Evolutionary conservation across 2,113 vertebrate genomes (phyloP).

Genomic region (Carettochelys insculpta): DNA sequence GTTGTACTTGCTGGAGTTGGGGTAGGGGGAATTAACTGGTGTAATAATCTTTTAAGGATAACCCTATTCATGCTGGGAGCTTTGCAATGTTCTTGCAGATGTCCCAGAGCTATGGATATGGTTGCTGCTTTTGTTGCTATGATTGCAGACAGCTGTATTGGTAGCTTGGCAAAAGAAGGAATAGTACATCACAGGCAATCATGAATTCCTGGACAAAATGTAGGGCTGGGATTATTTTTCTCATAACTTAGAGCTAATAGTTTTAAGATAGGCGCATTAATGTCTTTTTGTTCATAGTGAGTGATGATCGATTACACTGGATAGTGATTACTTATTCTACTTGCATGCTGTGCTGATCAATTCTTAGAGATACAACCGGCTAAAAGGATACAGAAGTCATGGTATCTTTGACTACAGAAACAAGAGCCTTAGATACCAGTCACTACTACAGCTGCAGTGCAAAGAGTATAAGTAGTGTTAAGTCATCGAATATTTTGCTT

Average conservation of each 20-base stretch:
- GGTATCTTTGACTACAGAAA: conserved; percentile 47
- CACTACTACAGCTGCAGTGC: conserved; percentile 37
- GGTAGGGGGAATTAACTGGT: background rate
- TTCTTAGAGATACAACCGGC: conserved; percentile 49
- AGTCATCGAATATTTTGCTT: conserved; percentile 37
- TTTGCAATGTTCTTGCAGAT: conserved; percentile 47
- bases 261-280: conserved; percentile 44
- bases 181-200: conserved; percentile 54
- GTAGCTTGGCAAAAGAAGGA: conserved; percentile 55
- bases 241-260: conserved; percentile 39
- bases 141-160: conserved; percentile 62
- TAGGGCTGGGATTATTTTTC: conserved; percentile 1
- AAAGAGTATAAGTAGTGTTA: conserved; percentile 32
- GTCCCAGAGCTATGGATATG: conserved; percentile 48
- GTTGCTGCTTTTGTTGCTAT: conserved; percentile 70
- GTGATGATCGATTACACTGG: conserved; percentile 46
- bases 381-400: conserved; percentile 59
- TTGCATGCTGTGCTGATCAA: conserved; percentile 25
- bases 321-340: conserved; percentile 45
- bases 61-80: conserved; percentile 49
- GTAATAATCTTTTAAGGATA: conserved; percentile 5
- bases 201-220: conserved; percentile 36
- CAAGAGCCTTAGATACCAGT: conserved; percentile 2
- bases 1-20: background rate
- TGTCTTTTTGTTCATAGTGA: conserved; percentile 44